phyloP scores from a whole-genome alignment of 2,888 invertebrate genomes.

The Cheilosia scutellata region DNA sequence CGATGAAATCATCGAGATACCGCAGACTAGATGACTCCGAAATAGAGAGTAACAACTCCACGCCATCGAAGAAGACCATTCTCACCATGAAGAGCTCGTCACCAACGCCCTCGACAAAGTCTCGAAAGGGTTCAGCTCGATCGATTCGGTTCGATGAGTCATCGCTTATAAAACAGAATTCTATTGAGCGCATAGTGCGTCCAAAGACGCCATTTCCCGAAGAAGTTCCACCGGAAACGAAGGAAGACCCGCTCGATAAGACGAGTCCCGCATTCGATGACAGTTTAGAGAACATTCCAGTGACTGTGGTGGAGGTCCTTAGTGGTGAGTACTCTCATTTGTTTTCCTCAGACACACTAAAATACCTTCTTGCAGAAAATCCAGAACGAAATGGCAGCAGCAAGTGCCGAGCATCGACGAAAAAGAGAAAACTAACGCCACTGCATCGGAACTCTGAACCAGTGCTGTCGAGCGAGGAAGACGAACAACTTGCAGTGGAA shows the following conservation, averaged over 20 bases:
- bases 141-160: conserved; percentile 78
- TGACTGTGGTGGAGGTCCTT: conserved; percentile 40
- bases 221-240: conserved; percentile 78
- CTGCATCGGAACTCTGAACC: conserved; percentile 66
- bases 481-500: conserved; percentile 82
- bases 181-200: conserved; percentile 78
- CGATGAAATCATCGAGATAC: conserved; percentile 56
- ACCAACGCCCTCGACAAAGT: conserved; percentile 77
- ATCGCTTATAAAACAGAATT: conserved; percentile 64
- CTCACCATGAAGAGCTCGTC: conserved; percentile 76
- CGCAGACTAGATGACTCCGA: conserved; percentile 57
- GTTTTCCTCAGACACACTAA: neutral
- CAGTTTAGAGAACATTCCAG: conserved; percentile 80
- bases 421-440: conserved; percentile 64
- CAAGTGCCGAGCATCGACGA: conserved; percentile 49
- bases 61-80: conserved; percentile 63
- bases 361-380: conserved; percentile 26
- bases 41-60: conserved; percentile 63
- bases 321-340: conserved; percentile 35
- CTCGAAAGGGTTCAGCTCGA: conserved; percentile 76
- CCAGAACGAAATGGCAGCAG: conserved; percentile 26
- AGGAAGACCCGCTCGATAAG: conserved; percentile 79
- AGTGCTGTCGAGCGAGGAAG: conserved; percentile 81
- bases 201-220: conserved; percentile 83
- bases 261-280: conserved; percentile 80